phyloP scores from a whole-genome alignment of 2,888 invertebrate genomes.

The Amaurobius ferox region DNA sequence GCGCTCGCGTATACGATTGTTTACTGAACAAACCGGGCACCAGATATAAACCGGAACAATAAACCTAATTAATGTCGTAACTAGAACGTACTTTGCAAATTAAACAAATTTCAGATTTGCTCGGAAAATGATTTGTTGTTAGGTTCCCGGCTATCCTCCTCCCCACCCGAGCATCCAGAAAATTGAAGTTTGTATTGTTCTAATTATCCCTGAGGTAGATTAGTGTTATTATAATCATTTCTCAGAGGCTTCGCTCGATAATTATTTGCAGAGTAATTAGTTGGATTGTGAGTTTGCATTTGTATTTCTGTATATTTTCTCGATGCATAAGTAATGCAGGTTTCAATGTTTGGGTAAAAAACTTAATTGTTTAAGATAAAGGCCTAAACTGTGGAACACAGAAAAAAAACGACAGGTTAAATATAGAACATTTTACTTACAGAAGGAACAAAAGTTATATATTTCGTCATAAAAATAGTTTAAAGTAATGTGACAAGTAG shows the following conservation, averaged over 20 bases:
- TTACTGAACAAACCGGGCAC: slow-evolving; percentile 60
- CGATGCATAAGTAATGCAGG: too few species aligned
- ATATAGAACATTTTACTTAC: too few species aligned
- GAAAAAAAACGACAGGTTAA: too few species aligned
- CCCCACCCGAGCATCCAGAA: slow-evolving; percentile 27
- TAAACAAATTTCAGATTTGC: slow-evolving; percentile 71
- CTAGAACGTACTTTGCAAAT: slow-evolving; percentile 65
- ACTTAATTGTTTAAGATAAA: not conserved
- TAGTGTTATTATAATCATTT: slow-evolving; percentile 64
- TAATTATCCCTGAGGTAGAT: slow-evolving; percentile 61
- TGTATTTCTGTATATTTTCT: not conserved
- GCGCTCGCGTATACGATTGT: slow-evolving; percentile 60
- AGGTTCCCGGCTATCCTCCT: not conserved
- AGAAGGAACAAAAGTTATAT: too few species aligned
- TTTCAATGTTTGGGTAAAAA: too few species aligned
- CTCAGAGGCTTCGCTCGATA: slow-evolving; percentile 35
- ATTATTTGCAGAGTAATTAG: slow-evolving; percentile 66
- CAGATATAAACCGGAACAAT: slow-evolving; percentile 66
- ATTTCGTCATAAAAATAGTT: too few species aligned
- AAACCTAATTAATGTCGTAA: slow-evolving; percentile 70
- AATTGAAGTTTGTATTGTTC: slow-evolving; percentile 65
- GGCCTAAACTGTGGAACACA: too few species aligned
- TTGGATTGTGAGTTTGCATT: slow-evolving; percentile 36
- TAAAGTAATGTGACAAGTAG: too few species aligned
- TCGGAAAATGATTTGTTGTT: slow-evolving; percentile 60